Evolutionary conservation across 2,888 invertebrate genomes (phyloP).

Genomic region (Drosophila subquinaria): DNA sequence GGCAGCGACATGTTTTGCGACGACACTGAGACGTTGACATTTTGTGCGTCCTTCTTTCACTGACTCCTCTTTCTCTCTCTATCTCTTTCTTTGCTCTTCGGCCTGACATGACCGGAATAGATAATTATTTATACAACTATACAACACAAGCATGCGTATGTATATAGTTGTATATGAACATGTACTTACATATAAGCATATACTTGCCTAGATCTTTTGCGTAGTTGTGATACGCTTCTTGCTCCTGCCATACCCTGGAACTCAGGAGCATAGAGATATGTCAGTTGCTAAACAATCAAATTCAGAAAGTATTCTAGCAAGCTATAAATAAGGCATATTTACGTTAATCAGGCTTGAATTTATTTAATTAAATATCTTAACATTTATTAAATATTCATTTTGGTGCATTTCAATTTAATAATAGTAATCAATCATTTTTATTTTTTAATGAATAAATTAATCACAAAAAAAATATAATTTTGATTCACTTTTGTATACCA

Average conservation of each 20-base stretch:
- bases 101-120: slow-evolving; percentile 79
- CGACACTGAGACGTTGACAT: slow-evolving; percentile 72
- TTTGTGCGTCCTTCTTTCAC: slow-evolving; percentile 51
- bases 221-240: slow-evolving; percentile 16
- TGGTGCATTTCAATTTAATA: no score
- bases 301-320: background rate
- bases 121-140: slow-evolving; percentile 72
- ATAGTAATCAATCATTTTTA: no score
- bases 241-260: slow-evolving; percentile 27
- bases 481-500: no score
- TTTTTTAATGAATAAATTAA: background rate
- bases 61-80: background rate
- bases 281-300: background rate
- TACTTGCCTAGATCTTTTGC: slow-evolving; percentile 44
- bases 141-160: slow-evolving; percentile 5
- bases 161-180: background rate
- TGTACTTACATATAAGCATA: slow-evolving; percentile 19
- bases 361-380: no score
- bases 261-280: no score
- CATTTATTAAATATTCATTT: no score
- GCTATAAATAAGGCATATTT: no score
- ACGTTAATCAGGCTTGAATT: background rate
- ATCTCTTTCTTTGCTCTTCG: slow-evolving; percentile 14
- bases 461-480: background rate
- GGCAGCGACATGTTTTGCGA: slow-evolving; percentile 41